Evolutionary conservation across 1,140 invertebrate genomes (phyloP).

Genomic region (Drosophila mayri): DNA sequence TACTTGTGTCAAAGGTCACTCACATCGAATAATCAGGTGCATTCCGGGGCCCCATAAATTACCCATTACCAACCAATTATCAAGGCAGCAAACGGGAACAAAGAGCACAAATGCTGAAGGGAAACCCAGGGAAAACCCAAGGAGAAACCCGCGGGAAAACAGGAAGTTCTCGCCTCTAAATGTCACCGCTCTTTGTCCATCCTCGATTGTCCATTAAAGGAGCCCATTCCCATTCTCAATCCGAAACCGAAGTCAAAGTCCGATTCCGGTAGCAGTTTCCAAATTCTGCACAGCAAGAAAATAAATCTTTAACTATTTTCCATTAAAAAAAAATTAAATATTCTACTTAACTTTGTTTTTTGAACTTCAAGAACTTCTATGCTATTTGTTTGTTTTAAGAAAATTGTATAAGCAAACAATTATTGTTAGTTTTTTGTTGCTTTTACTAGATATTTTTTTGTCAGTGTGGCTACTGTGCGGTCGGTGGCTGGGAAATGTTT

Average conservation of each 20-base stretch:
- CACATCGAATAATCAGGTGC: constrained; percentile 71
- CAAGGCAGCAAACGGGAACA: constrained; percentile 10
- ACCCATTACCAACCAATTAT: constrained; percentile 76
- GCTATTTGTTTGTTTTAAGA: neutral
- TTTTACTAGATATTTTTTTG: neutral
- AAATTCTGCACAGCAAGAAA: constrained; percentile 12
- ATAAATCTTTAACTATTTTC: neutral
- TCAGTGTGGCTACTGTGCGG: constrained; percentile 35
- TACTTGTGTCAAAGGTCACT: constrained; percentile 57
- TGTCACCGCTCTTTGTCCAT: constrained; percentile 42
- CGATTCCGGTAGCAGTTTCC: constrained; percentile 36
- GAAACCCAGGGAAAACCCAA: constrained; percentile 12
- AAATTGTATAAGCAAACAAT: neutral
- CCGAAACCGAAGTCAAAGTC: constrained; percentile 5
- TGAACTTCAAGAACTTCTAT: no score
- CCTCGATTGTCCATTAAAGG: constrained; percentile 22
- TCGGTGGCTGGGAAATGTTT: constrained; percentile 15
- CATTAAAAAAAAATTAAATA: neutral
- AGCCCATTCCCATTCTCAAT: neutral
- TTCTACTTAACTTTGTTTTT: no score
- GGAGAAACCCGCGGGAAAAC: constrained; percentile 27
- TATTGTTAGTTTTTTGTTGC: no score
- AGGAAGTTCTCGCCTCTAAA: constrained; percentile 46
- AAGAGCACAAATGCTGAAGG: constrained; percentile 23
- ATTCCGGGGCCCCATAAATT: constrained; percentile 63